Evolutionary conservation across 2,797 vertebrate genomes (phyloP).

Genomic region (Squalus acanthias): DNA sequence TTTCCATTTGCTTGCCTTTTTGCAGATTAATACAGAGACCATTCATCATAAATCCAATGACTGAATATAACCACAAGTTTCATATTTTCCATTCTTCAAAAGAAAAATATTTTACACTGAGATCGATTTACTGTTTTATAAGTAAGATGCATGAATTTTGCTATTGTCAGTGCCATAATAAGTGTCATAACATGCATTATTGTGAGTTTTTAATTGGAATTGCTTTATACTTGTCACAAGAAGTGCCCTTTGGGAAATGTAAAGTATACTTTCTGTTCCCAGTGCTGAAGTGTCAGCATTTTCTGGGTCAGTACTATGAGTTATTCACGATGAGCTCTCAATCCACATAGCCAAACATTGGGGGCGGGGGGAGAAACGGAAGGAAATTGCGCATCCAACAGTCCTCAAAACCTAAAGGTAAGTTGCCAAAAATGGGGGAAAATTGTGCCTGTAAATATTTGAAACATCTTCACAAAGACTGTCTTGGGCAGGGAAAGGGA

Average conservation of each 20-base stretch:
- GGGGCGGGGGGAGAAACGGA: neutral
- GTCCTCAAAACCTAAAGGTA: neutral
- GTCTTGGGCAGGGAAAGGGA: neutral
- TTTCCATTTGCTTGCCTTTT: constrained; percentile 9
- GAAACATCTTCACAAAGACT: neutral
- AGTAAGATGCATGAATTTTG: neutral
- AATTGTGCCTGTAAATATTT: neutral
- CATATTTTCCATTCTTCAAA: constrained; percentile 23
- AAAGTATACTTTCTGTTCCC: neutral
- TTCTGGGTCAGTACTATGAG: neutral
- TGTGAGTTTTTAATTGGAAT: neutral
- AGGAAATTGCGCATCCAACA: neutral
- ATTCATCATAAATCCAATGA: constrained; percentile 13
- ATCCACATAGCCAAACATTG: neutral
- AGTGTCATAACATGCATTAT: neutral
- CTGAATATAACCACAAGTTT: neutral
- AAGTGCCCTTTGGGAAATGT: neutral
- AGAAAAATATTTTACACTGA: neutral
- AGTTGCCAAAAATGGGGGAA: neutral
- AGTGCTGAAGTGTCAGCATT: neutral
- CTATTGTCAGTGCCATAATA: neutral
- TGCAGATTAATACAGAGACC: neutral
- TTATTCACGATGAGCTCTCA: neutral
- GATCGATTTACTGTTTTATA: neutral
- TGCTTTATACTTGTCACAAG: neutral